Evolutionary conservation across 2,888 invertebrate genomes (phyloP), one percentile per base, ranked within the genome.

Genomic region (Cephonodes hylas): DNA sequence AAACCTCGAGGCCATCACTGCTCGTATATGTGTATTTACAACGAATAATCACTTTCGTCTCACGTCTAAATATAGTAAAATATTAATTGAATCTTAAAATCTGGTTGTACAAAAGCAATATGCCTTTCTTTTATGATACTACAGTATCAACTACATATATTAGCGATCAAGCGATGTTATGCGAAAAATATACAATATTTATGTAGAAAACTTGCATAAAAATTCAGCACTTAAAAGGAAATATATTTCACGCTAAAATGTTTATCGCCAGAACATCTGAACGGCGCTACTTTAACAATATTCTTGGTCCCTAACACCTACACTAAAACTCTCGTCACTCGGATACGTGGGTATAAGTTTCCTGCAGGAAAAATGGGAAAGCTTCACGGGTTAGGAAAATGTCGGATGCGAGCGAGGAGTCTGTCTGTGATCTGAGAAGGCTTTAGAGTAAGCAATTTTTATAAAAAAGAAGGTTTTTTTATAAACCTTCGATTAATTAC

Each of bases 311-410:
- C 25, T 25, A 48, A 48, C 27, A 48, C 48, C 48, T 25, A 27
- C 48, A 25, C 15, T 27, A 46, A 48, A 48, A 48, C 48, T 44
- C 20, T 48, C 48, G 48, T 48, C 48, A 48, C 27, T 48, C 48
- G 48, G 48, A 48, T 48, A 27, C 48, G 27, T 44, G 56, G 58
- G 66, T 65, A 68, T 67, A 69, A 71, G 66, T 71, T 71, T 48
- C 48, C 48, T 27, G 27, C 25, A 59, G 61, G 67, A 67, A 69
- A 71, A 68, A 68, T 70, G 64, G 64, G 61, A 67, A 64, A 63
- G 59, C 63, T 63, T 58, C 60, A 62, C 62, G 63, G 67, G 66
- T 69, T 66, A 67, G 61, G 63, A 63, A 67, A 67, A 66, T 57
- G 67, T 61, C 62, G 64, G 65, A 68, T 66, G 58, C 63, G 57